Base-by-base conservation (phyloP, 2,888 invertebrate genomes). In the Steromphala cineraria region DNA sequence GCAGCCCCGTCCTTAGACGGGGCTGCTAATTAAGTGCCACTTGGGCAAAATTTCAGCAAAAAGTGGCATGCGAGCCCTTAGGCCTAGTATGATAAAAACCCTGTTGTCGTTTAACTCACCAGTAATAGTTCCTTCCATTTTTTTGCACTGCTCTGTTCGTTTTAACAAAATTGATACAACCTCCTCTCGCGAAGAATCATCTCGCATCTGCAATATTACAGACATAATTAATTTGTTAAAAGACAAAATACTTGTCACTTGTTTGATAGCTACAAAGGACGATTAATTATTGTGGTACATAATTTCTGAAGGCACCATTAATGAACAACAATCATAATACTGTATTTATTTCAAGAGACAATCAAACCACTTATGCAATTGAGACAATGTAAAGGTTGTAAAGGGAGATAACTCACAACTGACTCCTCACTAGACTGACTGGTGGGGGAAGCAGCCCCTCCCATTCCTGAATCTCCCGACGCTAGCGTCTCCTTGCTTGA, bases 141-240 rank as follows among this genome's bases (percentile, higher is more conserved):
- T 91, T 76, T 89, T 91, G 80, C 91, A 91, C 78, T 91, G 90
- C 55, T 92, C 91, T 19, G 90, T 90, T 78, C 89, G 85, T 74
- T 88, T 91, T 74, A 89, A 80, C 67, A 92, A 83, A 56, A 88
- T 53, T 17, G 83, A 81, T 46, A 86, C 53, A 0, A 90, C 75
- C 13, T 92, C 92, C 75, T 91, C 91, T 67, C 55, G 71, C 36
- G 82, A 77, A 24, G 76, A 21, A 19, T 31, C 80, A 67, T 82
- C 81, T 40, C 76, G 55, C 36, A 81, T 67, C 82, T 84, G 53
- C 19, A 15, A 40, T 21, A 56, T 67, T 0, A 75, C 4, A 80
- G 0, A 46, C 55, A 19, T 13, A 52, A 19, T 52, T 17, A 76
- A 15, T 10, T 67, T 67, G 13, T 10, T 7, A 17, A 0, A 5